These are phyloP conservation scores for Neodontobutis hainanensis DNA, from an alignment of 2,113 vertebrate genomes.

Conservation along the genomic window DNA sequence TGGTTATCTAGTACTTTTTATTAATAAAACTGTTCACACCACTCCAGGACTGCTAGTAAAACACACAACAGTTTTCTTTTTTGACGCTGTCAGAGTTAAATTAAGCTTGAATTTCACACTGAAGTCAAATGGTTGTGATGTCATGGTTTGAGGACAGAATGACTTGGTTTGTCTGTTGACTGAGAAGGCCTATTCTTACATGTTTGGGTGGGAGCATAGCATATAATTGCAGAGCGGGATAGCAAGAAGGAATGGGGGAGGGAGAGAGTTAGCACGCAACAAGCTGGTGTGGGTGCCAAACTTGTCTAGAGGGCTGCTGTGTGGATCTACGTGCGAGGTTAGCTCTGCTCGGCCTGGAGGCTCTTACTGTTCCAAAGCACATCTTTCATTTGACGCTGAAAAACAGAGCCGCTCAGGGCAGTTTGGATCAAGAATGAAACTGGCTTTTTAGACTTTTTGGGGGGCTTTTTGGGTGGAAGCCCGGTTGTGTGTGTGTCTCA, in stretches of 20 bases:
- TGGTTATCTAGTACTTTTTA: too few species aligned
- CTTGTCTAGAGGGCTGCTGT: slow-evolving; percentile 76
- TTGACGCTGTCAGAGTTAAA: slow-evolving; percentile 70
- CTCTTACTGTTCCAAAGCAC: slow-evolving; percentile 61
- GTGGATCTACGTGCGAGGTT: slow-evolving; percentile 55
- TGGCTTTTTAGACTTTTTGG: slow-evolving; percentile 50
- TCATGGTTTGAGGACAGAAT: slow-evolving; percentile 80
- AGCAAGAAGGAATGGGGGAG: slow-evolving; percentile 74
- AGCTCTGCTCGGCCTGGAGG: slow-evolving; percentile 62
- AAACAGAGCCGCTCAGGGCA: slow-evolving; percentile 62
- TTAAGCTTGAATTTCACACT: slow-evolving; percentile 76
- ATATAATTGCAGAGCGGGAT: slow-evolving; percentile 80
- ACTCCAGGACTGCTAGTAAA: slow-evolving; percentile 52
- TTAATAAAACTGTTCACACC: slow-evolving; percentile 41
- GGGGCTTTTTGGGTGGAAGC: slow-evolving; percentile 48
- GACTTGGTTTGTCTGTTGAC: slow-evolving; percentile 80
- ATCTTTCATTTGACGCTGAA: slow-evolving; percentile 76
- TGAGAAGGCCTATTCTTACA: slow-evolving; percentile 80
- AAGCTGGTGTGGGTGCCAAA: slow-evolving; percentile 72
- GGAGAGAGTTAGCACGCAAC: slow-evolving; percentile 78
- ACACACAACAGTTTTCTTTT: slow-evolving; percentile 54
- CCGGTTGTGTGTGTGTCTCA: slow-evolving; percentile 19
- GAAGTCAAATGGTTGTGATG: slow-evolving; percentile 80
- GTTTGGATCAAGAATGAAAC: slow-evolving; percentile 50
- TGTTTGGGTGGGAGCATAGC: slow-evolving; percentile 79